These are phyloP conservation scores for Agrotis segetum DNA, from an alignment of 2,888 invertebrate genomes.

Conservation along the genomic window DNA sequence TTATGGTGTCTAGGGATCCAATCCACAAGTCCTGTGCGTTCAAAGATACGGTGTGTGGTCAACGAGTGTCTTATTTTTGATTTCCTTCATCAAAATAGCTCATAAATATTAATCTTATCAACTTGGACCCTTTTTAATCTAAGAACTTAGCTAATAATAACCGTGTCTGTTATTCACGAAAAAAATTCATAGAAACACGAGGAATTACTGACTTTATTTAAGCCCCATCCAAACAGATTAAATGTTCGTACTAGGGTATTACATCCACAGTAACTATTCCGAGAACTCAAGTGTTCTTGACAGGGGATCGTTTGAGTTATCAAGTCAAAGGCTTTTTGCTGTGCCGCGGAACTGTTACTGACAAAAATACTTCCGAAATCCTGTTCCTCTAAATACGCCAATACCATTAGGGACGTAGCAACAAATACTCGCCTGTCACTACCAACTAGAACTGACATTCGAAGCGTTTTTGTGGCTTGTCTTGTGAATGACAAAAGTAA, in stretches of 20 bases:
- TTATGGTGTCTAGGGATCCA: too few species aligned
- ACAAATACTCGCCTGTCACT: conserved; percentile 40
- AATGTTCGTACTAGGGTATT: neutral
- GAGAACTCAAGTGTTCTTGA: neutral
- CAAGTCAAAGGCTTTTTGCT: conserved; percentile 28
- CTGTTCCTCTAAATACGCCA: conserved; percentile 7
- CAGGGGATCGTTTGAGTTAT: conserved; percentile 5
- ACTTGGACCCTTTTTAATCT: too few species aligned
- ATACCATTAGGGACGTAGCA: conserved; percentile 1
- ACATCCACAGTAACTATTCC: neutral
- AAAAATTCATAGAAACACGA: neutral
- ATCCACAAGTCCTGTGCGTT: too few species aligned
- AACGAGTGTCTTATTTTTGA: too few species aligned
- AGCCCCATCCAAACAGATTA: neutral
- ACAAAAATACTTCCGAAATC: conserved; percentile 5
- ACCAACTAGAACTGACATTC: conserved; percentile 41
- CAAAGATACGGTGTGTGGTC: too few species aligned
- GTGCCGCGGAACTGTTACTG: neutral
- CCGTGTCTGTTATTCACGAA: neutral
- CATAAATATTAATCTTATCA: too few species aligned
- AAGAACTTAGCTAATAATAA: neutral
- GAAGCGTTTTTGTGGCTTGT: conserved; percentile 60
- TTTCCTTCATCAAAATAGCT: too few species aligned
- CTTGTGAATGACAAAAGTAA: conserved; percentile 74
- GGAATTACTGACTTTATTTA: neutral